Percentiles rank a stretch among this genome's conserved stretches.
phyloP scores from a whole-genome alignment of 2,888 invertebrate species.

The Tromatobia lineatoria region DNA sequence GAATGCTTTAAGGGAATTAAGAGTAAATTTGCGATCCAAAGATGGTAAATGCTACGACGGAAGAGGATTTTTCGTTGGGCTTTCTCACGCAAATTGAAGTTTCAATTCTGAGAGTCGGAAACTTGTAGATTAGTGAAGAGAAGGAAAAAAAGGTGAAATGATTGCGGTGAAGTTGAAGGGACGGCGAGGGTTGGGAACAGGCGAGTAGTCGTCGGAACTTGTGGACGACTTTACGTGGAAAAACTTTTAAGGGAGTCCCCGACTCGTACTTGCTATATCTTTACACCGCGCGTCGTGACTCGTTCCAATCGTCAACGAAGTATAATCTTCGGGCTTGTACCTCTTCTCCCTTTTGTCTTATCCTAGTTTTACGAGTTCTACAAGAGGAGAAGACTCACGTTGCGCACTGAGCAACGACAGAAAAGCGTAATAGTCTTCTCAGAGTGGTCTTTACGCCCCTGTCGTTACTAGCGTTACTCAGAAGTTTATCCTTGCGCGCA shows the following conservation, averaged over 20 bases:
- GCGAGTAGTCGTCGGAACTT: slow-evolving; percentile 38
- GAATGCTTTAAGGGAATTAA: neutral
- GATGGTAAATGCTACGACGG: slow-evolving; percentile 26
- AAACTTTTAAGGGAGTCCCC: slow-evolving; percentile 49
- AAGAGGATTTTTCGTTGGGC: neutral
- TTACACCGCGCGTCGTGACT: slow-evolving; percentile 17
- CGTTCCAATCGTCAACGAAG: slow-evolving; percentile 39
- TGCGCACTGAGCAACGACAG: slow-evolving; percentile 19
- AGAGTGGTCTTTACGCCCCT: slow-evolving; percentile 33
- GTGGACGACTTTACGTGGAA: slow-evolving; percentile 48
- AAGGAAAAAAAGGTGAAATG: slow-evolving; percentile 25
- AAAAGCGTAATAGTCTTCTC: slow-evolving; percentile 40
- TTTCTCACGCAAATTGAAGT: neutral
- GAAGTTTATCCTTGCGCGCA: slow-evolving; percentile 52
- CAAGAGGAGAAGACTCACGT: neutral
- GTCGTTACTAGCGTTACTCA: slow-evolving; percentile 59
- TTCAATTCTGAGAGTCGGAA: slow-evolving; percentile 1
- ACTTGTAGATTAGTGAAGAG: slow-evolving; percentile 37
- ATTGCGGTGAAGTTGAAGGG: slow-evolving; percentile 47
- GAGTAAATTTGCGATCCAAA: neutral
- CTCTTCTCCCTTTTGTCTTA: slow-evolving; percentile 29
- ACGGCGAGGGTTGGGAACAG: neutral
- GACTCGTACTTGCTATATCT: slow-evolving; percentile 35
- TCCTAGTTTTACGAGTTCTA: slow-evolving; percentile 52
- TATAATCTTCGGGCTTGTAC: slow-evolving; percentile 51